A percentile compares a stretch with the other conserved stretches of the same genome.
Conservation (phyloP, 2,888 invertebrate species). For the Halocaridina rubra region DNA sequence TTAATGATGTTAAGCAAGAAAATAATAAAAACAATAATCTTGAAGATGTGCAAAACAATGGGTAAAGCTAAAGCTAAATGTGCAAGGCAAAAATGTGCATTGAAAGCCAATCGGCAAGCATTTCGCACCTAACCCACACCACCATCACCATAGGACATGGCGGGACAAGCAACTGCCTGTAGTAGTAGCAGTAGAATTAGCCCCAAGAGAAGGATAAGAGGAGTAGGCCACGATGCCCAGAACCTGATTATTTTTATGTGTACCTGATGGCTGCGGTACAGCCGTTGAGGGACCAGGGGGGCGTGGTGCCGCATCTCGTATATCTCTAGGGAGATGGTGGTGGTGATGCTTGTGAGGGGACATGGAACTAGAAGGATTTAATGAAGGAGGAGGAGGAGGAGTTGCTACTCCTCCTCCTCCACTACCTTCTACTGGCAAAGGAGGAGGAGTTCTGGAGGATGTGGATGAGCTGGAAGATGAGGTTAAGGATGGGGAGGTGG, state of each 20-base stretch:
- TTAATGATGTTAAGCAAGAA: too few species aligned
- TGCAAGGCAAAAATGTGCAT: background rate
- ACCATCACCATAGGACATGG: conserved; percentile 41
- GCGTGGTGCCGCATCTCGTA: conserved; percentile 29
- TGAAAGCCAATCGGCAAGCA: conserved; percentile 11
- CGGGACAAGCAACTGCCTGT: conserved; percentile 37
- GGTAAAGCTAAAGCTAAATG: conserved; percentile 20
- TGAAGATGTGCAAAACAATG: conserved; percentile 5
- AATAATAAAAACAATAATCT: too few species aligned
- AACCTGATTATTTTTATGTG: conserved; percentile 4
- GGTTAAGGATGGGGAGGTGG: conserved; percentile 15
- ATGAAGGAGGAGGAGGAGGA: conserved; percentile 1
- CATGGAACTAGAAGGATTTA: conserved; percentile 11
- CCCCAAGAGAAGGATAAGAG: background rate
- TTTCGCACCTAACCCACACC: conserved; percentile 40
- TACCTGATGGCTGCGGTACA: conserved; percentile 26
- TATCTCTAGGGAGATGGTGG: conserved; percentile 58
- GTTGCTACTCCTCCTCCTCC: background rate
- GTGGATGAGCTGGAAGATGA: conserved; percentile 16
- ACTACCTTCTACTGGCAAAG: conserved; percentile 13
- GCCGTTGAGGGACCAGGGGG: conserved; percentile 27
- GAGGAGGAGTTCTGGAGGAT: conserved; percentile 10
- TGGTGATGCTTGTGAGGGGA: conserved; percentile 56
- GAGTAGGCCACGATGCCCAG: conserved; percentile 27
- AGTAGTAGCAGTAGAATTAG: background rate